Percentiles rank a stretch among this genome's conserved stretches.
Evolutionary conservation across 2,888 invertebrate species (phyloP).

Genomic region (Yponomeuta cagnagella): DNA sequence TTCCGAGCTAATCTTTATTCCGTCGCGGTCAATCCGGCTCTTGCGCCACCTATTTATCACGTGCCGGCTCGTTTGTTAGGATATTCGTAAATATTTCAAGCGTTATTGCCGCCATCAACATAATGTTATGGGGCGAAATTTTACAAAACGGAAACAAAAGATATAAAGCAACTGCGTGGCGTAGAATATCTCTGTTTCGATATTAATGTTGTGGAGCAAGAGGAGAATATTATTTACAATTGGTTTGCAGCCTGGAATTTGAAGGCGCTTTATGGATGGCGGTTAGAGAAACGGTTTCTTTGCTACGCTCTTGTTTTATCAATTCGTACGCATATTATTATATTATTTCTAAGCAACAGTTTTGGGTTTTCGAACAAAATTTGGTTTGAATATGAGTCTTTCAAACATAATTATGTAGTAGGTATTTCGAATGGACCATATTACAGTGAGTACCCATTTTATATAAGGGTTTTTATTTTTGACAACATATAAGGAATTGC

Average conservation of each 20-base stretch:
- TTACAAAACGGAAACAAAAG: conserved; percentile 71
- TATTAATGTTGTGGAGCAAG: conserved; percentile 52
- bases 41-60: conserved; percentile 63
- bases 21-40: conserved; percentile 59
- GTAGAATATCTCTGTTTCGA: conserved; percentile 38
- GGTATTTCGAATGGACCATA: no score
- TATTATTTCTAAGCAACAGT: no score
- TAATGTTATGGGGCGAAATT: conserved; percentile 73
- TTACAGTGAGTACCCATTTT: no score
- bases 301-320: not conserved
- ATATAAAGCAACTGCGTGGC: conserved; percentile 63
- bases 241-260: conserved; percentile 27
- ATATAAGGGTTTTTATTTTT: not conserved
- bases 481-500: no score
- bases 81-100: conserved; percentile 74
- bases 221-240: conserved; percentile 45
- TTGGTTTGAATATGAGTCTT: no score
- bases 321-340: not conserved
- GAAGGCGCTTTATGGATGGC: conserved; percentile 26
- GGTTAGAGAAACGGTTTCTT: not conserved
- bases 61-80: conserved; percentile 61
- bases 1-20: conserved; percentile 49
- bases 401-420: no score
- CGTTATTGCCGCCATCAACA: conserved; percentile 73
- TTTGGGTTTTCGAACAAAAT: no score